Conservation (phyloP, 2,888 invertebrate genomes). For the Lypha dubia region DNA sequence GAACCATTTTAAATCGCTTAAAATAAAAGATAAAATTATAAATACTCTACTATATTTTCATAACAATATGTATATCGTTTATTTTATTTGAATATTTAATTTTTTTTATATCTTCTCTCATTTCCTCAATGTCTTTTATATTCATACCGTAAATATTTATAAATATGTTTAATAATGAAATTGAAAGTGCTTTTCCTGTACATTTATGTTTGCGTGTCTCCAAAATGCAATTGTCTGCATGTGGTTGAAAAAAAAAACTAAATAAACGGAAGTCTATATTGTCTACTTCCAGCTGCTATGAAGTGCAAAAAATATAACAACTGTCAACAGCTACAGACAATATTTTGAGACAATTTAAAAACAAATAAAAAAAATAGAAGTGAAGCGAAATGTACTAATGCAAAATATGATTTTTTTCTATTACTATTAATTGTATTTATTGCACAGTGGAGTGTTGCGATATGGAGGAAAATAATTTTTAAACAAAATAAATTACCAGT, state of each 20-base stretch:
- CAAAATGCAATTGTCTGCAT: constrained; percentile 64
- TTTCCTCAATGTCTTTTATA: constrained; percentile 40
- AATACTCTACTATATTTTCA: constrained; percentile 12
- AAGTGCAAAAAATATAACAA: constrained; percentile 25
- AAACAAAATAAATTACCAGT: background rate
- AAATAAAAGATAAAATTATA: constrained; percentile 27
- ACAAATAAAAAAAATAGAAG: background rate
- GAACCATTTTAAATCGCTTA: background rate
- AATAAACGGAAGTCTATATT: constrained; percentile 68
- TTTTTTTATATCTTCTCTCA: background rate
- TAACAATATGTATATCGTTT: constrained; percentile 2
- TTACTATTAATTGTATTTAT: constrained; percentile 10
- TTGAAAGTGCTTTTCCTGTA: constrained; percentile 58
- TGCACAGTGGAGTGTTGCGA: background rate
- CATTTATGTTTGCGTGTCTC: constrained; percentile 56
- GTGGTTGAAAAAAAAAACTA: constrained; percentile 33
- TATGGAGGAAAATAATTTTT: background rate
- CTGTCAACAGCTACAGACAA: constrained; percentile 15
- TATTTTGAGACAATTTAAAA: constrained; percentile 34
- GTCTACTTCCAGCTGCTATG: constrained; percentile 62
- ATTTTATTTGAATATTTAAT: background rate
- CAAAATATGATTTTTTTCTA: constrained; percentile 2
- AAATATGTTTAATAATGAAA: constrained; percentile 37
- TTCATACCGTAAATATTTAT: constrained; percentile 26
- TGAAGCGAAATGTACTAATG: background rate